Conservation (phyloP, 1,140 invertebrate genomes). For the Drosophila tropicalis region DNA sequence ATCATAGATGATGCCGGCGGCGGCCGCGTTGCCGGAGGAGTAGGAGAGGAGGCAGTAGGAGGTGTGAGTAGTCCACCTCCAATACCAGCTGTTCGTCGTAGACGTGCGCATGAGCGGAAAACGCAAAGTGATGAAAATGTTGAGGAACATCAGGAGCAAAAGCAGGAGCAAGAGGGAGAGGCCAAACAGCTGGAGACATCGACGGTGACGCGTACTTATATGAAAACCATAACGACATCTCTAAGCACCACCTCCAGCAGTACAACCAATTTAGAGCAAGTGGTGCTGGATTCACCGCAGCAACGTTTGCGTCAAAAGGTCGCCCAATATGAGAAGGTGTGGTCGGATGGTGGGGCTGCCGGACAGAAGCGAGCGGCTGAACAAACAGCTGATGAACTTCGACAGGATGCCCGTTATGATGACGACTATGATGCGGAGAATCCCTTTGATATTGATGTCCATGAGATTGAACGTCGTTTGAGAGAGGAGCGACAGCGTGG, state of each 20-base stretch:
- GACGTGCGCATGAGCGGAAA: slow-evolving; percentile 68
- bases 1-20: slow-evolving; percentile 55
- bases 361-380: slow-evolving; percentile 58
- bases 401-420: slow-evolving; percentile 37
- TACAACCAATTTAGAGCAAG: slow-evolving; percentile 39
- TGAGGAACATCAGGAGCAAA: slow-evolving; percentile 37
- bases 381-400: slow-evolving; percentile 56
- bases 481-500: slow-evolving; percentile 85
- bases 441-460: slow-evolving; percentile 84
- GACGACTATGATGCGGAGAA: slow-evolving; percentile 77
- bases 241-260: slow-evolving; percentile 61
- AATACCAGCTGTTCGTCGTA: slow-evolving; percentile 75
- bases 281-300: slow-evolving; percentile 82
- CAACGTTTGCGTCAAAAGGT: slow-evolving; percentile 88
- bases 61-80: slow-evolving; percentile 62
- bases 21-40: slow-evolving; percentile 14
- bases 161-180: slow-evolving; percentile 15
- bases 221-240: slow-evolving; percentile 74
- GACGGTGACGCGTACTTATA: slow-evolving; percentile 75
- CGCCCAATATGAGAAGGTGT: slow-evolving; percentile 90
- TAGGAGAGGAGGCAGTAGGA: slow-evolving; percentile 16
- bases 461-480: slow-evolving; percentile 86
- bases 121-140: slow-evolving; percentile 29
- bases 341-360: slow-evolving; percentile 84
- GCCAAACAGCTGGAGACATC: slow-evolving; percentile 75